These are phyloP conservation scores for Zoroaster sp. DNA, from an alignment of 53 echinoderm and acorn worm genomes.

Conservation along the genomic window DNA sequence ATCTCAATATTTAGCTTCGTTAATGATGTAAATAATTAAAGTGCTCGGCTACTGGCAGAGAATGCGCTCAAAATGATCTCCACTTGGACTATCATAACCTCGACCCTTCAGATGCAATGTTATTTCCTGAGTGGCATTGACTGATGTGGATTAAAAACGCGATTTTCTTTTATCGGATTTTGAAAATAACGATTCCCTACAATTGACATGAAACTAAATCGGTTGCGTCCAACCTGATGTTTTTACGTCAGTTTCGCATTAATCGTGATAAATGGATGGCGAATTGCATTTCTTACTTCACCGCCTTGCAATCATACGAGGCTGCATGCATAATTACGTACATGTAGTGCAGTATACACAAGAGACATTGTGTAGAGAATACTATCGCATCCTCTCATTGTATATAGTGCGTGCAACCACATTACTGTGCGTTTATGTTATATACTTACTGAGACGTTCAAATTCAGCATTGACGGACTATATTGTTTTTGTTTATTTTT, in stretches of 20 bases:
- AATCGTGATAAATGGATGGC: constrained; percentile 46
- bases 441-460: too few species aligned
- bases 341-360: not conserved
- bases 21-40: not conserved
- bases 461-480: too few species aligned
- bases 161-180: not conserved
- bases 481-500: too few species aligned
- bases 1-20: too few species aligned
- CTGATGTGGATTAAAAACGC: not conserved
- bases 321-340: constrained; percentile 20
- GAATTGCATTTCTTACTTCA: constrained; percentile 21
- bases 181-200: not conserved
- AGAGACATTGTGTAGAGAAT: too few species aligned
- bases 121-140: not conserved
- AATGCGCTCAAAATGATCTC: not conserved
- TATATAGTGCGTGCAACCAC: too few species aligned
- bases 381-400: too few species aligned
- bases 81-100: not conserved
- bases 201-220: not conserved
- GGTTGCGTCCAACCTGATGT: not conserved
- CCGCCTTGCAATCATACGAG: constrained; percentile 9
- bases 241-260: not conserved
- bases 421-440: too few species aligned
- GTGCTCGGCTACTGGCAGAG: not conserved
- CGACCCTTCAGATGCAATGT: not conserved